Evolutionary conservation across 2,113 vertebrate species (phyloP).

Genomic region (Nothocercus julius): DNA sequence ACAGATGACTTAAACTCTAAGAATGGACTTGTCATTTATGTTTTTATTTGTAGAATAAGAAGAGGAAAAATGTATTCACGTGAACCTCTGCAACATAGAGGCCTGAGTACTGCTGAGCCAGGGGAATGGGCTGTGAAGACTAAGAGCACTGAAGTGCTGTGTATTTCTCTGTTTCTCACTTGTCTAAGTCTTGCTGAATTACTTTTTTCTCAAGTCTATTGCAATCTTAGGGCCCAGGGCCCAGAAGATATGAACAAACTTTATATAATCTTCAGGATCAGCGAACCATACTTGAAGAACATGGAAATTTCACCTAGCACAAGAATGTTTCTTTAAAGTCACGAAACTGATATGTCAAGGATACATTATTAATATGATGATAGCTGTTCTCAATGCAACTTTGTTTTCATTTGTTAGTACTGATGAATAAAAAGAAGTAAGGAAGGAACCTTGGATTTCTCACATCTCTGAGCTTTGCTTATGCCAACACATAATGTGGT

Average conservation of each 20-base stretch:
- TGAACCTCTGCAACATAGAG: neutral
- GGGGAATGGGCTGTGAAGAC: neutral
- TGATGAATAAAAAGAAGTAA: neutral
- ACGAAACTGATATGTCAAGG: neutral
- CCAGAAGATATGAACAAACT: neutral
- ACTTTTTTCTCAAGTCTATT: neutral
- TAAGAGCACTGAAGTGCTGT: neutral
- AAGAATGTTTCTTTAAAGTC: neutral
- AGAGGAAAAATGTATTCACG: fast-evolving
- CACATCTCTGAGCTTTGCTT: neutral
- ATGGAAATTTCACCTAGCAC: neutral
- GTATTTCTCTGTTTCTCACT: neutral
- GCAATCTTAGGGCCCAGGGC: neutral
- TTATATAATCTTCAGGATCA: neutral
- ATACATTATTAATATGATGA: neutral
- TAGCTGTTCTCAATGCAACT: neutral
- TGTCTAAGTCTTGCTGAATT: neutral
- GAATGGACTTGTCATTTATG: neutral
- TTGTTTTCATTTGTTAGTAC: neutral
- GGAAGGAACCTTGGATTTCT: neutral
- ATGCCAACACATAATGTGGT: fast-evolving
- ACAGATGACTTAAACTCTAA: neutral
- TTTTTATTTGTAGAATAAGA: neutral
- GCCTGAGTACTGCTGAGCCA: neutral
- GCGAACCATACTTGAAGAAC: neutral